These are phyloP conservation scores for Bacillus rossius DNA, from an alignment of 1,140 invertebrate genomes.

Conservation along the genomic window DNA sequence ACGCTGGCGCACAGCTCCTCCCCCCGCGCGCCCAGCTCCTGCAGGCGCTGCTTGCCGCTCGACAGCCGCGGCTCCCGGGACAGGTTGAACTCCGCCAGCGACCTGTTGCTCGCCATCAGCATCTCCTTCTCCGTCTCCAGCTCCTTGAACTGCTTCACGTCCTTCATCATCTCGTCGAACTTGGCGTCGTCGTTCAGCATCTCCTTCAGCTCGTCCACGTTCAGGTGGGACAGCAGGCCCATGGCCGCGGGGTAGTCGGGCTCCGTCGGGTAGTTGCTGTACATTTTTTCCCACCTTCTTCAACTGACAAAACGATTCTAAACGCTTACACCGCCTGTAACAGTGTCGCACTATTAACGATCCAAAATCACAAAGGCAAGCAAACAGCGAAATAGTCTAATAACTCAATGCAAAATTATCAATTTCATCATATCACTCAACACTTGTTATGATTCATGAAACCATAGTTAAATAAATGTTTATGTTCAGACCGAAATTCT, in stretches of 20 bases:
- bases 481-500: no score
- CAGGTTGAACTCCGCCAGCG: conserved; percentile 81
- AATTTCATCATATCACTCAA: no score
- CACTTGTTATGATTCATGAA: no score
- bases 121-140: conserved; percentile 78
- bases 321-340: no score
- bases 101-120: conserved; percentile 78
- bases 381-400: no score
- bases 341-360: no score
- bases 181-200: conserved; percentile 78
- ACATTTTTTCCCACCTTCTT: conserved; percentile 1
- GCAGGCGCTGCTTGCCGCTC: conserved; percentile 60
- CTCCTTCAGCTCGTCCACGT: conserved; percentile 72
- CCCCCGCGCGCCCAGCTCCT: conserved; percentile 61
- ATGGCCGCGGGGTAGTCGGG: conserved; percentile 44
- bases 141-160: conserved; percentile 72
- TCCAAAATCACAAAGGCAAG: no score
- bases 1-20: conserved; percentile 58
- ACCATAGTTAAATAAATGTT: no score
- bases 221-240: conserved; percentile 50
- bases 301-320: no score
- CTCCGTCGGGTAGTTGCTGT: conserved; percentile 18
- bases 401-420: no score
- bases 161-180: conserved; percentile 71
- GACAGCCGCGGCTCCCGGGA: conserved; percentile 73